Evolutionary conservation across 2,797 vertebrate genomes (phyloP), one percentile per base, ranked within the genome.

Genomic region (Brachymystax lenok): DNA sequence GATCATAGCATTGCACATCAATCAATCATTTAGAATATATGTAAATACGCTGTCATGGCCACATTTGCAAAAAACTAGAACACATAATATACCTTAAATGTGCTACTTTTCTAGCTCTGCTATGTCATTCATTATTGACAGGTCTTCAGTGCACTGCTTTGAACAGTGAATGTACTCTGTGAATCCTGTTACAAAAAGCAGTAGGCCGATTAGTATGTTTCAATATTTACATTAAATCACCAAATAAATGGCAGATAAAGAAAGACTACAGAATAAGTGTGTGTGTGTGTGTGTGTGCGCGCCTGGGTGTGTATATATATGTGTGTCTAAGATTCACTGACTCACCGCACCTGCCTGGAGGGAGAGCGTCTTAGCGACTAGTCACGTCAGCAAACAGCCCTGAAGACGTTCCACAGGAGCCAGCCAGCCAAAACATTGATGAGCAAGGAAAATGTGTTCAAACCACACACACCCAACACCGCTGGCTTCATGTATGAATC

Each of bases 101-200:
- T 69, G 67, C 35, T 21, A 35, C 17, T 35, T n/a, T 69, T 69
- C 13, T 71, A 30, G 5, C 6, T 24, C 16, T 10, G 70, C 16
- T 30, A 16, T 19, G 14, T 54, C 12, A 30, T 28, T 72, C 51
- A 72, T 72, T 71, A 72, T 51, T 52, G 50, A 56, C 70, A 28
- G 51, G 24, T 72, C 70, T 51, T 16, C 21, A 19, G 27, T 28
- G 50, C 50, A 8, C 24, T 54, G 21, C 16, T 17, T 30, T 33
- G 17, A 46, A 46, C 67, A n/a, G 40, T 3, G 24, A 24, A 24
- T 63, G 21, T 24, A 12, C 59, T 27, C 10, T 3, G 24, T n/a
- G 19, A 69, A 21, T 69, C 16, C 35, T 69, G 67, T 35, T 12
- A 35, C 35, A 19, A 69, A 69, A 30, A 68, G 16, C 28, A 30